phyloP scores from a whole-genome alignment of 2,888 invertebrate species.

The Gortyna flavago region DNA sequence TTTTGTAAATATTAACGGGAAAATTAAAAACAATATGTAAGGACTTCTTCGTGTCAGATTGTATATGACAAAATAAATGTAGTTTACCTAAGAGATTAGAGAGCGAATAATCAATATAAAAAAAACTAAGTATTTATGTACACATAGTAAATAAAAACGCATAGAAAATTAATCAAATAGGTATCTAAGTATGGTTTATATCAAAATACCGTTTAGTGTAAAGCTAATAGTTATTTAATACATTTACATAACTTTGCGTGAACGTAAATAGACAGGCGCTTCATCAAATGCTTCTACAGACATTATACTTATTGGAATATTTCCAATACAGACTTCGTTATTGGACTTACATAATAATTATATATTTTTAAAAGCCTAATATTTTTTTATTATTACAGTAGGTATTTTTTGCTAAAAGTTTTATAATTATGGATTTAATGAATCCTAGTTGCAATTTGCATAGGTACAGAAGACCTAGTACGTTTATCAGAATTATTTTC shows the following conservation, averaged over 20 bases:
- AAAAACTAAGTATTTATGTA: background rate
- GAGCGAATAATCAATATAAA: background rate
- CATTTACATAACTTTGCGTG: constrained; percentile 20
- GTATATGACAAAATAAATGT: too few relatives aligned
- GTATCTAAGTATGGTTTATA: background rate
- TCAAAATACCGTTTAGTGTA: background rate
- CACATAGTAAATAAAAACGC: background rate
- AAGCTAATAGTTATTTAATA: constrained; percentile 32
- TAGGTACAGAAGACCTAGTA: background rate
- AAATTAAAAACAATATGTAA: background rate
- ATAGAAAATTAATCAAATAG: background rate
- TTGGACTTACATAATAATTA: background rate
- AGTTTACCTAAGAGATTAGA: background rate
- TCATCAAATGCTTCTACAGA: constrained; percentile 23
- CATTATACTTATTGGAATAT: constrained; percentile 8
- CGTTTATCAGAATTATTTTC: background rate
- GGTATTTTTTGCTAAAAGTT: background rate
- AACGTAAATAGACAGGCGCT: background rate
- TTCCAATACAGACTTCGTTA: background rate
- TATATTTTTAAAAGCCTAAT: background rate
- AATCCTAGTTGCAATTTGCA: background rate
- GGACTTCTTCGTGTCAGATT: background rate
- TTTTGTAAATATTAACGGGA: background rate
- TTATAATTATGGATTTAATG: background rate
- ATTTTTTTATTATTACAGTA: background rate